A percentile compares a stretch with the other conserved stretches of the same genome.
phyloP scores from a whole-genome alignment of 2,888 invertebrate species.

The Drosophila multiciliata region DNA sequence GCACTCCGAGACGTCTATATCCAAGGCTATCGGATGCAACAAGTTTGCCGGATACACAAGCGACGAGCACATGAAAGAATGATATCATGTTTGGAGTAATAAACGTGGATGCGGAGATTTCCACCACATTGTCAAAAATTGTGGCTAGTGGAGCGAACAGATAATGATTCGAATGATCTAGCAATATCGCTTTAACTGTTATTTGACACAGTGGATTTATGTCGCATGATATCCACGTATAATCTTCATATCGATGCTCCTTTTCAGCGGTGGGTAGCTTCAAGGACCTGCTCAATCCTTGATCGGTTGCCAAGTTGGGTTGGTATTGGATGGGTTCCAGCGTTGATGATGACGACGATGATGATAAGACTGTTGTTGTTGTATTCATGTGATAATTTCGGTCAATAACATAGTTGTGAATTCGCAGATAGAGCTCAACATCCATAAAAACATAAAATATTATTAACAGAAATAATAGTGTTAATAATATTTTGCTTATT shows the following conservation, averaged over 20 bases:
- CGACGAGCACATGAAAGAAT: conserved; percentile 91
- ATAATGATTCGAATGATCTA: conserved; percentile 94
- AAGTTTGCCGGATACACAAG: conserved; percentile 90
- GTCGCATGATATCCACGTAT: conserved; percentile 88
- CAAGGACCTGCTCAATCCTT: conserved; percentile 27
- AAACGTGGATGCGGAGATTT: conserved; percentile 87
- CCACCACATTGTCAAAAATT: conserved; percentile 88
- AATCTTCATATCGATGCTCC: conserved; percentile 71
- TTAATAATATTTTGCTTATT: conserved; percentile 89
- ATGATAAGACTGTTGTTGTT: conserved; percentile 42
- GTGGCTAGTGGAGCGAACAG: conserved; percentile 92
- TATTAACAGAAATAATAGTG: conserved; percentile 87
- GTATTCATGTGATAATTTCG: conserved; percentile 85
- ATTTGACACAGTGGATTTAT: conserved; percentile 92
- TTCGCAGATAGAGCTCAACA: conserved; percentile 89
- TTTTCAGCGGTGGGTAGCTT: conserved; percentile 59
- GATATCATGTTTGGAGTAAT: conserved; percentile 95
- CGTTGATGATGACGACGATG: conserved; percentile 27
- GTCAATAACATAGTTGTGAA: conserved; percentile 89
- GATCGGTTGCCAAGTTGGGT: conserved; percentile 32
- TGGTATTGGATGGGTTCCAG: conserved; percentile 28
- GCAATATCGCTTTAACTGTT: conserved; percentile 92
- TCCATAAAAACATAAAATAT: conserved; percentile 91
- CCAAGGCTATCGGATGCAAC: conserved; percentile 90
- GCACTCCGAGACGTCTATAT: conserved; percentile 90